Base-by-base conservation (phyloP, 1,140 invertebrate genomes). In the Drosophila sulfurigaster region DNA sequence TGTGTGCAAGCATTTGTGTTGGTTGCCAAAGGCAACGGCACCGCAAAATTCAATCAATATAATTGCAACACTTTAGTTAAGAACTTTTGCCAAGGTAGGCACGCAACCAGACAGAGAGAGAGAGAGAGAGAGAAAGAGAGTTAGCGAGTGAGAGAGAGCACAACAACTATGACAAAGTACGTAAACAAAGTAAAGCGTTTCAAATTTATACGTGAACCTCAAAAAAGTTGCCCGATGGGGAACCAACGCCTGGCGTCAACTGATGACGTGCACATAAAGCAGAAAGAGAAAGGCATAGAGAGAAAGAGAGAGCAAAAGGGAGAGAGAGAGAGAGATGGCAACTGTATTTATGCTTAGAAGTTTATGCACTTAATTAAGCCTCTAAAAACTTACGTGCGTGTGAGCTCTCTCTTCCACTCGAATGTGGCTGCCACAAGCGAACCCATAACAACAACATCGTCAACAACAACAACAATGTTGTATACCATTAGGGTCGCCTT, bases 31-130 rank as follows among this genome's bases (percentile, higher is more conserved):
- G 68, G 67, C 56, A 41, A 32, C 30, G 54, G 48, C 41, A 77
- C 57, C 68, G 58, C 83, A 87, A 82, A 87, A 87, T 87, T 82
- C 82, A 87, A 87, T 87, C 82, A 87, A 87, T 88, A 87, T 88
- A 82, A 88, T 88, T 88, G 83, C 83, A 77, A 88, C 83, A 88
- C 83, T 88, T 88, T 88, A 80, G 80, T 71, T 66, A 68, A 78
- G 76, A 75, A 88, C 77, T 75, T 79, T 51, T 48, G 30, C 51
- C 58, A 63, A 75, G 68, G 57, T 45, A 41, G 20, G 45, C 48
- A 57, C 15, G 43, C 15, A 57, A 43, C 28, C 35, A 49, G 32
- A 48, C 49, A 49, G 20, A 51, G 41, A 52, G 11, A 65, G 15
- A 57, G 38, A 46, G 48, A 59, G n/a, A 13, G 38, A 28, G 32